Conservation (phyloP, 2,888 invertebrate species). For the Dastarcus helophoroides region DNA sequence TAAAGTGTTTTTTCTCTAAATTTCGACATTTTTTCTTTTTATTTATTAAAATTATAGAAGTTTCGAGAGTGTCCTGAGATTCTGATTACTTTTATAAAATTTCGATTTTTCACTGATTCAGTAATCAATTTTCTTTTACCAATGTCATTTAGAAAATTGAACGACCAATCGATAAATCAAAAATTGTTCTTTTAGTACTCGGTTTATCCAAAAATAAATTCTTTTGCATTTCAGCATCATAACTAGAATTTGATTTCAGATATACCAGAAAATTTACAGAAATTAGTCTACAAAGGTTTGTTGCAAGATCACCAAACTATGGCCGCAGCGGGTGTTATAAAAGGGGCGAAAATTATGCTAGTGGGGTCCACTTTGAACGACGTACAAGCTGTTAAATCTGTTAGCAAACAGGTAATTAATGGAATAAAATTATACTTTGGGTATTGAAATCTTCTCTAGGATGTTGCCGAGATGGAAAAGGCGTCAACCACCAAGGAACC, state of each 20-base stretch:
- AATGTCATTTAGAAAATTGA: too few species aligned
- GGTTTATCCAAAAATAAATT: too few species aligned
- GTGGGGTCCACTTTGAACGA: constrained; percentile 84
- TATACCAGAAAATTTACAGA: constrained; percentile 76
- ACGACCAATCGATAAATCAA: too few species aligned
- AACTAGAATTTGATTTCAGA: constrained; percentile 32
- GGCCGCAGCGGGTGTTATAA: constrained; percentile 63
- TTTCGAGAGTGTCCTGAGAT: too few species aligned
- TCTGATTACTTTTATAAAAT: too few species aligned
- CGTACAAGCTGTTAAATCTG: constrained; percentile 68
- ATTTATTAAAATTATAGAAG: too few species aligned
- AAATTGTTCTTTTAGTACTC: too few species aligned
- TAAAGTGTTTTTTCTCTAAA: too few species aligned
- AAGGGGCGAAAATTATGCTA: constrained; percentile 80
- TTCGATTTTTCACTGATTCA: too few species aligned
- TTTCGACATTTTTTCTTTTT: too few species aligned
- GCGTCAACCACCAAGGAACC: constrained; percentile 55
- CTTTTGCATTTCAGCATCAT: too few species aligned
- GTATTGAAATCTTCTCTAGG: constrained; percentile 27
- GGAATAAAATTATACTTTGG: background rate
- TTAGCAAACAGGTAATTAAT: constrained; percentile 46
- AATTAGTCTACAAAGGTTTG: constrained; percentile 80
- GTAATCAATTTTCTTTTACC: constrained; percentile 2
- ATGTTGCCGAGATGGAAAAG: constrained; percentile 54
- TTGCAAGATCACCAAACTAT: constrained; percentile 74